A percentile compares a stretch with the other conserved stretches of the same genome.
phyloP scores from a whole-genome alignment of 2,797 vertebrate species.

The Mus minutoides region DNA sequence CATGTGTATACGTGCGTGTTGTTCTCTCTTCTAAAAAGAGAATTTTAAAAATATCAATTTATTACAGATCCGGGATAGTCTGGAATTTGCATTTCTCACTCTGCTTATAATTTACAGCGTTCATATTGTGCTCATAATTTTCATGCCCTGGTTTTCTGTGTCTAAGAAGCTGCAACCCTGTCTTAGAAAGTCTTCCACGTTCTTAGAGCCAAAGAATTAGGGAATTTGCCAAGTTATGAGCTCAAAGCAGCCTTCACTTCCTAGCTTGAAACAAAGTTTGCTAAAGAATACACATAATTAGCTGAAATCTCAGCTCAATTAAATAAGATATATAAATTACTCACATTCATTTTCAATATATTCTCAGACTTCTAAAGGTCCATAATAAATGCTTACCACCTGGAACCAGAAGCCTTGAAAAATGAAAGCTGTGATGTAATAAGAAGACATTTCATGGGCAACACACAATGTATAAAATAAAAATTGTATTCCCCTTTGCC shows the following conservation, averaged over 20 bases:
- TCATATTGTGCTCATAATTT: conserved; percentile 30
- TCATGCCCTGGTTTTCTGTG: not conserved
- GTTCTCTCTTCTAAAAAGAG: conserved; percentile 56
- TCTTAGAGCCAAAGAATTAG: conserved; percentile 10
- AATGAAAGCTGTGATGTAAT: conserved; percentile 40
- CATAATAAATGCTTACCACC: conserved; percentile 15
- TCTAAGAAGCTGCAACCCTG: not conserved
- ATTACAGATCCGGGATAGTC: not conserved
- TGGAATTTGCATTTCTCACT: conserved; percentile 45
- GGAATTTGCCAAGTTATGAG: conserved; percentile 49
- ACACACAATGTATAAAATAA: not conserved
- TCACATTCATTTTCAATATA: conserved; percentile 37
- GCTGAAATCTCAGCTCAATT: conserved; percentile 40
- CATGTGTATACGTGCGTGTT: not conserved
- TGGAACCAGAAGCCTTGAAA: not conserved
- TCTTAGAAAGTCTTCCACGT: conserved; percentile 24
- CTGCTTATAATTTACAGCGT: not conserved
- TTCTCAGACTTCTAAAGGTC: not conserved
- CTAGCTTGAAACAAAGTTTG: conserved; percentile 5
- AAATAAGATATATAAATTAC: conserved; percentile 40
- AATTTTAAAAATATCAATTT: conserved; percentile 28
- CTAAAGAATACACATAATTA: conserved; percentile 2
- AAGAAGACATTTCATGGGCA: conserved; percentile 18
- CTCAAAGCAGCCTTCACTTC: conserved; percentile 6
- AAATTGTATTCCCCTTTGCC: not conserved